Percentiles rank a stretch among this genome's conserved stretches.
Conservation (phyloP, 2,888 invertebrate species). For the Biston betularia region DNA sequence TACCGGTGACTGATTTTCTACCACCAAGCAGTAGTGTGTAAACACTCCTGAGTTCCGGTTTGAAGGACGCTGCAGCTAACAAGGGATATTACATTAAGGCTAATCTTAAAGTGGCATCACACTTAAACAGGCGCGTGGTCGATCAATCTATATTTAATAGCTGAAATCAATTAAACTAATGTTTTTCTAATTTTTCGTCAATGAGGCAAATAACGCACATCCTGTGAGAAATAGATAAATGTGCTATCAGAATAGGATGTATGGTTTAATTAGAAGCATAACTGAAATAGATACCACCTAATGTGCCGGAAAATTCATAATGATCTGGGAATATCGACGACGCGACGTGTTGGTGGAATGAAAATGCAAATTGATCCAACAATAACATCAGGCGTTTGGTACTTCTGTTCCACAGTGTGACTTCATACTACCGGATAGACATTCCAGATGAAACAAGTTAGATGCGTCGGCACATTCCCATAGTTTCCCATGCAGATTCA, state of each 20-base stretch:
- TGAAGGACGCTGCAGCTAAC: too few species aligned
- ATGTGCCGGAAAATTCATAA: not conserved
- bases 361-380: not conserved
- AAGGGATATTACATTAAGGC: not conserved
- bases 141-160: constrained; percentile 23
- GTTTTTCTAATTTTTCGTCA: constrained; percentile 3
- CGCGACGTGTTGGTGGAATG: not conserved
- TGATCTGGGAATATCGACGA: not conserved
- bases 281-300: not conserved
- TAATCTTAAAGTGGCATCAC: constrained; percentile 4
- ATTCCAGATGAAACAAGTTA: constrained; percentile 37
- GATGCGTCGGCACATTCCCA: constrained; percentile 51
- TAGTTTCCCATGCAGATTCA: constrained; percentile 59
- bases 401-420: not conserved
- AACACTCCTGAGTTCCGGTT: not conserved
- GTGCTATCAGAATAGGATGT: not conserved
- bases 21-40: too few species aligned
- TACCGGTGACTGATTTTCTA: too few species aligned
- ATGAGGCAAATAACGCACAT: constrained; percentile 9
- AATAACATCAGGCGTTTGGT: constrained; percentile 1
- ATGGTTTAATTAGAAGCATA: not conserved
- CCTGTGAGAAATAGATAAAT: constrained; percentile 8
- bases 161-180: constrained; percentile 13
- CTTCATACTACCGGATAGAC: constrained; percentile 24
- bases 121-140: constrained; percentile 9